These are phyloP conservation scores for Neofelis nebulosa DNA, from an alignment of 2,113 vertebrate species.

Conservation along the genomic window DNA sequence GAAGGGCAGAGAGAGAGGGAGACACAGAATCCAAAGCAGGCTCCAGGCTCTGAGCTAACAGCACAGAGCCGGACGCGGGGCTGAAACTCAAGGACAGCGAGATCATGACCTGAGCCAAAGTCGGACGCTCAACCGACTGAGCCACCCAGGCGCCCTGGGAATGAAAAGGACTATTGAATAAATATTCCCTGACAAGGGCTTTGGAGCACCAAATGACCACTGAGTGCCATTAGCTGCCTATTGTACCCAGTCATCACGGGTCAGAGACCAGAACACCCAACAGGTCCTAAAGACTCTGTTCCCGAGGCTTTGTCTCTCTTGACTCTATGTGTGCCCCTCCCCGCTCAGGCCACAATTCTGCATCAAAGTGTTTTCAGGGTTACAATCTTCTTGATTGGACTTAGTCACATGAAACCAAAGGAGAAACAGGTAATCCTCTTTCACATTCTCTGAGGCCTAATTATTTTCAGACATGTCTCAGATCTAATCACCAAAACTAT, in stretches of 20 bases:
- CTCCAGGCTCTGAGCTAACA: too few species aligned
- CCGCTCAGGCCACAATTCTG: background rate
- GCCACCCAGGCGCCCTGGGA: too few species aligned
- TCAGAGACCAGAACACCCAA: background rate
- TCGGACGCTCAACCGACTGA: too few species aligned
- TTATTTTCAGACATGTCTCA: background rate
- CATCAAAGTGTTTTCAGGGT: slow-evolving; percentile 28
- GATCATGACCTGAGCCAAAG: too few species aligned
- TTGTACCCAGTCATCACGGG: background rate
- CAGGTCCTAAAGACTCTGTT: background rate
- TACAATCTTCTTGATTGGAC: background rate
- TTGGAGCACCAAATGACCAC: background rate
- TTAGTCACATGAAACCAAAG: slow-evolving; percentile 31
- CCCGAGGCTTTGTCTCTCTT: background rate
- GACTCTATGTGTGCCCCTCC: too few species aligned
- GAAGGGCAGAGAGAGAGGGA: too few species aligned
- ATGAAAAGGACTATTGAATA: background rate
- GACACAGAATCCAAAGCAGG: too few species aligned
- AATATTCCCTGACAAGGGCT: background rate
- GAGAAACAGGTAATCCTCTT: slow-evolving; percentile 6
- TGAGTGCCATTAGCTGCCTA: background rate
- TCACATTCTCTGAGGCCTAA: background rate
- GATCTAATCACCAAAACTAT: background rate
- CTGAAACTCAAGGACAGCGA: too few species aligned
- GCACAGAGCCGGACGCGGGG: too few species aligned